Evolutionary conservation across 2,797 vertebrate genomes (phyloP).

Genomic region (Anguilla obscura): DNA sequence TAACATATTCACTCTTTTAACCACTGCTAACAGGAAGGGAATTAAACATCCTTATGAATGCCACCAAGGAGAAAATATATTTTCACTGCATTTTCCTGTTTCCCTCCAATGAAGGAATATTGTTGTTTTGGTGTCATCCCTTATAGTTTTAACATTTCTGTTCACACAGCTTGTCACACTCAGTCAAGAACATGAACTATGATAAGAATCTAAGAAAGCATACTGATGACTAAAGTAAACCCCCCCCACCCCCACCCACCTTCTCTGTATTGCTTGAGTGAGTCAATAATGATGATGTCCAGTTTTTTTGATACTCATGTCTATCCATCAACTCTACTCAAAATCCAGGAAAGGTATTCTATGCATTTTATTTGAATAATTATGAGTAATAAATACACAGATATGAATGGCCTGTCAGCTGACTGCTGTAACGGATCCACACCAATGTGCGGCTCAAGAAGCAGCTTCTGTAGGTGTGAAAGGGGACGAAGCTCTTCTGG

Average conservation of each 20-base stretch:
- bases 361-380: background rate
- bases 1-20: background rate
- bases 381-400: conserved; percentile 1
- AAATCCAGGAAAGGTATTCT: background rate
- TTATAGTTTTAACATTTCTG: background rate
- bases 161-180: background rate
- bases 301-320: background rate
- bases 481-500: background rate
- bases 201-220: background rate
- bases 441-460: background rate
- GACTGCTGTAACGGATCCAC: background rate
- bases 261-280: background rate
- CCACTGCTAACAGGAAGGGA: background rate
- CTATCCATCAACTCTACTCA: background rate
- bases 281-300: background rate
- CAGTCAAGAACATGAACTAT: background rate
- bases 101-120: background rate
- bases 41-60: background rate
- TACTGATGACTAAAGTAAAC: background rate
- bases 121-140: background rate
- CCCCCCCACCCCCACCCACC: background rate
- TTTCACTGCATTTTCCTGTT: background rate
- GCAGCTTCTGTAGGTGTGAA: background rate
- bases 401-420: background rate
- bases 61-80: background rate